phyloP scores from a whole-genome alignment of 2,888 invertebrate species.

The Ochropleura plecta region DNA sequence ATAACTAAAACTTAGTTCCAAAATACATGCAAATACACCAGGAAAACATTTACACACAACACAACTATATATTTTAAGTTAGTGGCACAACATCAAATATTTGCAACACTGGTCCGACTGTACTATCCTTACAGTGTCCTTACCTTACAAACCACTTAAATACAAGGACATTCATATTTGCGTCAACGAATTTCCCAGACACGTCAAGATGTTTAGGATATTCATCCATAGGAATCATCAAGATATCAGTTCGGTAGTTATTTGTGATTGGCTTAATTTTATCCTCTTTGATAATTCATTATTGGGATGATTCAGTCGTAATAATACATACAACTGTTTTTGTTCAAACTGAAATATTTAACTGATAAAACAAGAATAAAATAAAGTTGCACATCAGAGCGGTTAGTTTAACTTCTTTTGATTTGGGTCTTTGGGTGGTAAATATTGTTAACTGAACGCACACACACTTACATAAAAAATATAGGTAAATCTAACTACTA shows the following conservation, averaged over 20 bases:
- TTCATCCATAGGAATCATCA: constrained; percentile 16
- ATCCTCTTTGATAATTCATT: neutral
- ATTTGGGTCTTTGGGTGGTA: neutral
- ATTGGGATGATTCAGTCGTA: neutral
- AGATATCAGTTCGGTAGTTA: constrained; percentile 9
- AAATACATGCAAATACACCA: neutral
- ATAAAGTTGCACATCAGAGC: too few relatives aligned
- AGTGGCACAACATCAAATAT: neutral
- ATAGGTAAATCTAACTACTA: neutral
- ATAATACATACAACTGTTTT: neutral
- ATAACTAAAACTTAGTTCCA: neutral
- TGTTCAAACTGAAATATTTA: neutral
- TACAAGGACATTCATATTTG: constrained; percentile 32
- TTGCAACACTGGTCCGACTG: neutral
- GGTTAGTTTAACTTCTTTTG: too few relatives aligned
- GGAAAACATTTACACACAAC: too few relatives aligned
- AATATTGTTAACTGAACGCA: neutral
- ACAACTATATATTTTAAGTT: too few relatives aligned
- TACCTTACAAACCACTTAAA: constrained; percentile 11
- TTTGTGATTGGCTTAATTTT: neutral
- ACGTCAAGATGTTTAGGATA: neutral
- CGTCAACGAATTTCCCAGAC: constrained; percentile 46
- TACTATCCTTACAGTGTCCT: constrained; percentile 48
- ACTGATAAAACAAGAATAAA: neutral
- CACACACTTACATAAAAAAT: neutral